Conservation (phyloP, 2,797 vertebrate genomes). For the Mergus octosetaceus region DNA sequence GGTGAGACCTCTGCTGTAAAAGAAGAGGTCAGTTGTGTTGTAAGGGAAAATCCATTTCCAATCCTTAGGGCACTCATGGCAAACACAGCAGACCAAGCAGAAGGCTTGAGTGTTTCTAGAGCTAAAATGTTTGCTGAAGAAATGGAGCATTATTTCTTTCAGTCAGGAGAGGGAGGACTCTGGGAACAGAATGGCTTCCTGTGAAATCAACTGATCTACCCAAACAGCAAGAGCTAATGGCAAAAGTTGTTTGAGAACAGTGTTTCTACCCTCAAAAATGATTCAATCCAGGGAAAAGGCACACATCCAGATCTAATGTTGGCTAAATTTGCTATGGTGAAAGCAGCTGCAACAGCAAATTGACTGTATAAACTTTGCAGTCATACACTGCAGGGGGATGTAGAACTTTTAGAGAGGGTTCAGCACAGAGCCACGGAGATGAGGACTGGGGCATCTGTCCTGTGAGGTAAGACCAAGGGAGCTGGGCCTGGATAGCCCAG, state of each 20-base stretch:
- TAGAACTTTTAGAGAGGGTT: too few species aligned
- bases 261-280: background rate
- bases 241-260: background rate
- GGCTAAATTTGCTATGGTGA: background rate
- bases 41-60: background rate
- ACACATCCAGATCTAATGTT: background rate
- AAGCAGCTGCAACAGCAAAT: background rate
- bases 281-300: background rate
- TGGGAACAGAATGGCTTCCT: background rate
- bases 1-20: conserved; percentile 18
- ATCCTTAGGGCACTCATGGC: background rate
- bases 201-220: background rate
- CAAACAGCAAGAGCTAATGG: background rate
- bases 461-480: too few species aligned
- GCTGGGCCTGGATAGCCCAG: too few species aligned
- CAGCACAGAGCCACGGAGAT: too few species aligned
- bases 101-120: background rate
- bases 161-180: background rate
- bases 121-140: background rate
- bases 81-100: background rate
- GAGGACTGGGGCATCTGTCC: too few species aligned
- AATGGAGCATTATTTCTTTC: background rate
- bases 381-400: too few species aligned
- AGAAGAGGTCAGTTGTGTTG: background rate
- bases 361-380: background rate